Conservation (phyloP, 2,797 vertebrate genomes). For the Hephaestus fuliginosus region DNA sequence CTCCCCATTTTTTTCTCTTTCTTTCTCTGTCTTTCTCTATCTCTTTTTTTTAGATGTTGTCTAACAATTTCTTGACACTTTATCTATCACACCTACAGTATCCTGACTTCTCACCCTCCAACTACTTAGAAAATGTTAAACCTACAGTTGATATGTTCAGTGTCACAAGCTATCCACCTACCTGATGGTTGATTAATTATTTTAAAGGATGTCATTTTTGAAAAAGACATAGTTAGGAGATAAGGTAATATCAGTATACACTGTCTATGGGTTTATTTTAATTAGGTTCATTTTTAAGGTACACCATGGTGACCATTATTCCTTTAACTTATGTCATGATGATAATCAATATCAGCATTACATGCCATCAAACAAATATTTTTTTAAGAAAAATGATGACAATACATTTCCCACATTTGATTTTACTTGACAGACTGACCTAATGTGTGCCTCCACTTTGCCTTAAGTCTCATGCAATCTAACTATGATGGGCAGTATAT, state of each 20-base stretch:
- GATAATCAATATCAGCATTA: neutral
- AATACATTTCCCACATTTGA: slow-evolving; percentile 1
- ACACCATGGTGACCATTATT: neutral
- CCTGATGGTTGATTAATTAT: neutral
- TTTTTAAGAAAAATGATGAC: neutral
- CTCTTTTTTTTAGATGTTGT: neutral
- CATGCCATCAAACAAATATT: slow-evolving; percentile 2
- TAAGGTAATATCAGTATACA: neutral
- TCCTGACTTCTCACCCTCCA: neutral
- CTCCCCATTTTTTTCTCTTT: neutral
- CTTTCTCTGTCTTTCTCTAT: neutral
- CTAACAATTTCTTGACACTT: neutral
- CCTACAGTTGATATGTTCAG: neutral
- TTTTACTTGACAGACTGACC: neutral
- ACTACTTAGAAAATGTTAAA: neutral
- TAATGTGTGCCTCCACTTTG: neutral
- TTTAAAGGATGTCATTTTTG: neutral
- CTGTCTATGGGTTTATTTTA: neutral
- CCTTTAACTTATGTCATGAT: neutral
- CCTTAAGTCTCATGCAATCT: neutral
- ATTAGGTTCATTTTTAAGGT: neutral
- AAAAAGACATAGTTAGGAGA: neutral
- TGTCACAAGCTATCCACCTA: no score
- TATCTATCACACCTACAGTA: neutral
- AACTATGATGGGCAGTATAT: neutral